These are phyloP conservation scores for Tachuris rubrigastra DNA, from an alignment of 2,113 vertebrate species.

Conservation along the genomic window DNA sequence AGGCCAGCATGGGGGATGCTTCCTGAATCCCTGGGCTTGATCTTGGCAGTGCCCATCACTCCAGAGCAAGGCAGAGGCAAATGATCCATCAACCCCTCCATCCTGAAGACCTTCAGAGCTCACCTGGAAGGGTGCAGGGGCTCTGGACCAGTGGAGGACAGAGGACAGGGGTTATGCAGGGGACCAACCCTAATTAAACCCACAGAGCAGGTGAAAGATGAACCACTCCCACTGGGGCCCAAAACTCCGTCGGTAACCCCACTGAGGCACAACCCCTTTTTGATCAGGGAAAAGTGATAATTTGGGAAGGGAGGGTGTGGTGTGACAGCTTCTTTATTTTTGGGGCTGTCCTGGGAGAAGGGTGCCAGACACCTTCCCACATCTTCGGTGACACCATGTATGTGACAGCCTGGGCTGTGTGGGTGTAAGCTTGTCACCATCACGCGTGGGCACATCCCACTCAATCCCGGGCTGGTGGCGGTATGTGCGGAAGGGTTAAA, in stretches of 20 bases:
- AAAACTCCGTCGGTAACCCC: neutral
- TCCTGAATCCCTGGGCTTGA: neutral
- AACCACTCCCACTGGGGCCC: neutral
- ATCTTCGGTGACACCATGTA: neutral
- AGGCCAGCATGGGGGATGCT: neutral
- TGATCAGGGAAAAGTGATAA: neutral
- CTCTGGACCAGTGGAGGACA: fast-evolving
- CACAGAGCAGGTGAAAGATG: neutral
- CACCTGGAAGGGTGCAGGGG: fast-evolving
- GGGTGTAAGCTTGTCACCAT: neutral
- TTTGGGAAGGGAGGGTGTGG: neutral
- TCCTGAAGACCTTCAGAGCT: neutral
- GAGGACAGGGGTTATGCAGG: neutral
- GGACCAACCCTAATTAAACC: neutral
- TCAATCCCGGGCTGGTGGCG: neutral
- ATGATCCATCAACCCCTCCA: fast-evolving
- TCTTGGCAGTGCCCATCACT: neutral
- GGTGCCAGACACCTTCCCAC: neutral
- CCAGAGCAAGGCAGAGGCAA: fast-evolving
- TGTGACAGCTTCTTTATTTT: neutral
- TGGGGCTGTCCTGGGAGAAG: neutral
- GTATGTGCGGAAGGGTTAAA: neutral
- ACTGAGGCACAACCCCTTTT: neutral
- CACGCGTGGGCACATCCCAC: neutral
- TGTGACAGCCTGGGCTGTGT: neutral